Evolutionary conservation across 2,888 invertebrate species (phyloP).

Genomic region (Acleris literana): DNA sequence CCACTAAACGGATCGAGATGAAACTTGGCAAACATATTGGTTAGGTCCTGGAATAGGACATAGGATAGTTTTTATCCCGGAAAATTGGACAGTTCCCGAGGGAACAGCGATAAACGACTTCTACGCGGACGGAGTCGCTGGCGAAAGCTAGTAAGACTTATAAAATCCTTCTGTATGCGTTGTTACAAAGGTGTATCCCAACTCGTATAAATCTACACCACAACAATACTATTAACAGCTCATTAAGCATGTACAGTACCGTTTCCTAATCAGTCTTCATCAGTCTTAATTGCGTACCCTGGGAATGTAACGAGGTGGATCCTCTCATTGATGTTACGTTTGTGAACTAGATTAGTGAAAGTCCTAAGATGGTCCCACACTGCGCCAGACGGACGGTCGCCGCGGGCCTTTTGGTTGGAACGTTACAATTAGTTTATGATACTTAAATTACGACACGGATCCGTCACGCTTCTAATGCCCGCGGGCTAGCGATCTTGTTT

Average conservation of each 20-base stretch:
- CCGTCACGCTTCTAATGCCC: slow-evolving; percentile 9
- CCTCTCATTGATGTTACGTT: slow-evolving; percentile 32
- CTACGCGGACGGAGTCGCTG: too few relatives aligned
- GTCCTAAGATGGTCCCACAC: slow-evolving; percentile 23
- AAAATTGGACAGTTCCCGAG: too few relatives aligned
- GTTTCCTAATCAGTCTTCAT: slow-evolving; percentile 3
- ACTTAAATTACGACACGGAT: slow-evolving; percentile 20
- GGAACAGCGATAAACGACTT: too few relatives aligned
- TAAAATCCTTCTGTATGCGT: too few relatives aligned
- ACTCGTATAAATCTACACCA: too few relatives aligned
- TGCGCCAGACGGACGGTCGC: slow-evolving; percentile 11
- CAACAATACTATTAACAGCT: too few relatives aligned
- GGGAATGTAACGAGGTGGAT: slow-evolving; percentile 16
- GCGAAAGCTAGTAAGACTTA: too few relatives aligned
- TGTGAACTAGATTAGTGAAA: slow-evolving; percentile 32
- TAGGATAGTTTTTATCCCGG: too few relatives aligned
- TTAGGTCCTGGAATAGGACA: too few relatives aligned
- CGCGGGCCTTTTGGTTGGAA: slow-evolving; percentile 7
- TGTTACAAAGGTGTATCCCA: too few relatives aligned
- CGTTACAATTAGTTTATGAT: slow-evolving; percentile 23
- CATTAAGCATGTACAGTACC: background rate
- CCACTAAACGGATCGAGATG: too few relatives aligned
- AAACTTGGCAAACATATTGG: too few relatives aligned
- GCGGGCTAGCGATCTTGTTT: background rate
- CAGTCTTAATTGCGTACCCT: slow-evolving; percentile 21